Evolutionary conservation across 1,140 invertebrate species (phyloP), one percentile per base, ranked within the genome.

Genomic region (Drosophila lacteicornis): DNA sequence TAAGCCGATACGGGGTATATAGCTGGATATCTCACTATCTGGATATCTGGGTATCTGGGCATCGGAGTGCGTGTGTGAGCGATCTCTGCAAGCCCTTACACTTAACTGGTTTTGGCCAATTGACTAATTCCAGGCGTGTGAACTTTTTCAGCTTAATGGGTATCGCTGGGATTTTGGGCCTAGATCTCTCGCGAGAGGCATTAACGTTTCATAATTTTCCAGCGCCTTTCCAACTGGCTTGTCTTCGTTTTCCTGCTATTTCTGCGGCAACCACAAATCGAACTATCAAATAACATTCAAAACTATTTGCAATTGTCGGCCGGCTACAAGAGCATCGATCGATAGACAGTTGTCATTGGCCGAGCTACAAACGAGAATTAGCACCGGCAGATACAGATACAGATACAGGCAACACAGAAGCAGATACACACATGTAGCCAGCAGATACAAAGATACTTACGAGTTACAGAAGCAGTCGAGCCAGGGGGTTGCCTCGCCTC

Each of bases 41-140:
- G 51, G 30, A 27, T 53, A 53, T 53, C 30, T 55, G 33, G 33
- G 33, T 46, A 46, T 13, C 45, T 22, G 17, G 45, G 17, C 19
- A 55, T 55, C 49, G 13, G 13, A 38, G 51, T 38, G 51, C 51
- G 51, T 55, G 53, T 50, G 46, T 53, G 30, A 38, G 78, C 80
- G 82, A 91, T 85, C 70, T 65, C 51, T 88, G 82, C 79, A 90
- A 91, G 79, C 85, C 86, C 43, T 86, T 90, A 76, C 85, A 90
- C 85, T 80, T 50, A 91, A 86, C 82, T 90, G 86, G 73, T 46
- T 86, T 86, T 51, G 70, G 74, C 55, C 77, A 81, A 73, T 69
- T 75, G 45, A 55, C 45, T 17, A 46, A 69, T 55, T 60, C 43
- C 22, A 36, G 27, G 58, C 69, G 65, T 80, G 82, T 85, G 82